Evolutionary conservation across 2,888 invertebrate genomes (phyloP).

Genomic region (Zaprionus bogoriensis): DNA sequence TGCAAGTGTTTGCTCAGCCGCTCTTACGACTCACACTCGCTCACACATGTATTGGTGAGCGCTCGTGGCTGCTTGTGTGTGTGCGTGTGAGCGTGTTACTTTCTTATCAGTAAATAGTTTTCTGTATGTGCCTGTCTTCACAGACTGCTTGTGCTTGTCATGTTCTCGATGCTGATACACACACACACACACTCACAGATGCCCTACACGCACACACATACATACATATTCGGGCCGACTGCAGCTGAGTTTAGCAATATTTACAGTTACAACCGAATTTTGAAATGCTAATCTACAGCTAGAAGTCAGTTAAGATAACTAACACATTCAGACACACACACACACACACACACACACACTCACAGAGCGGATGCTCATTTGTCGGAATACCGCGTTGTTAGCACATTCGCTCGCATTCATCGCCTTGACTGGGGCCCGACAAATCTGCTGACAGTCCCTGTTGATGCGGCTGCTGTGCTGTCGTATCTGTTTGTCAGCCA

Average conservation of each 20-base stretch:
- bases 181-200: too few species aligned
- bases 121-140: neutral
- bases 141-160: too few species aligned
- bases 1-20: constrained; percentile 73
- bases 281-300: neutral
- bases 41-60: constrained; percentile 9
- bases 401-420: constrained; percentile 51
- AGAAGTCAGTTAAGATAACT: constrained; percentile 5
- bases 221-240: too few species aligned
- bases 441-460: constrained; percentile 58
- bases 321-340: neutral
- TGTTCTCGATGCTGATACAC: too few species aligned
- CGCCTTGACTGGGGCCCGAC: constrained; percentile 45
- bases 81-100: constrained; percentile 24
- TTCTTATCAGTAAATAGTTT: constrained; percentile 77
- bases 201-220: too few species aligned
- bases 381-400: constrained; percentile 53
- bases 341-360: neutral
- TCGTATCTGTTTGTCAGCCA: constrained; percentile 24
- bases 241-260: neutral
- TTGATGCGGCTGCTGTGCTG: constrained; percentile 16
- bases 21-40: constrained; percentile 37
- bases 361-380: constrained; percentile 31
- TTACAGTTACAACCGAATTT: neutral
- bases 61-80: constrained; percentile 5